These are phyloP conservation scores for Eudyptes chrysolophus DNA, from an alignment of 2,113 vertebrate species.

Conservation along the genomic window DNA sequence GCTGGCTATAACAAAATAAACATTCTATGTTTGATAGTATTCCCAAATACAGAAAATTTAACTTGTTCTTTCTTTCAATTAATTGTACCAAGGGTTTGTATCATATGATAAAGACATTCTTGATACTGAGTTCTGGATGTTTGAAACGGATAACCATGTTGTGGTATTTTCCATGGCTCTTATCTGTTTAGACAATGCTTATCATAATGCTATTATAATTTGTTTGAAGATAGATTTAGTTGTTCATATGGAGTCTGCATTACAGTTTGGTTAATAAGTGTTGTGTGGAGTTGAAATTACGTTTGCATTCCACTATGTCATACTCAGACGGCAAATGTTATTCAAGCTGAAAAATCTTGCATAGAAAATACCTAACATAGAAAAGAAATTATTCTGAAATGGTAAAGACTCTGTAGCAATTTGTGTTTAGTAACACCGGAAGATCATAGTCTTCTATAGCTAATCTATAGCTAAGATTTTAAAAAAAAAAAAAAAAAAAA, in stretches of 20 bases:
- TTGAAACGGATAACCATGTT: background rate
- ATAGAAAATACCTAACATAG: background rate
- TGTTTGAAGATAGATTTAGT: conserved; percentile 5
- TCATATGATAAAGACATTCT: background rate
- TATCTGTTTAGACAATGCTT: conserved; percentile 21
- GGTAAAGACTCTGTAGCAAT: background rate
- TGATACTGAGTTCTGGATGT: background rate
- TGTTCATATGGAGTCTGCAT: background rate
- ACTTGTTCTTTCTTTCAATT: background rate
- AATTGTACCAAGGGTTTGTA: background rate
- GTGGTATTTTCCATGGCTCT: background rate
- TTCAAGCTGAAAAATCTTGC: background rate
- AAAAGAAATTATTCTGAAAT: background rate
- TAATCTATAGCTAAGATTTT: background rate
- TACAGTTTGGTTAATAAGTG: background rate
- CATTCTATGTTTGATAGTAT: background rate
- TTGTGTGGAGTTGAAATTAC: background rate
- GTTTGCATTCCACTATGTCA: background rate
- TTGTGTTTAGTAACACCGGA: background rate
- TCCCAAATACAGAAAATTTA: background rate
- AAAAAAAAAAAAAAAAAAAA: background rate
- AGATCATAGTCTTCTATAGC: background rate
- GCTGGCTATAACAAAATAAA: background rate
- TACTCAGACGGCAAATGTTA: background rate
- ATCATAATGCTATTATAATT: background rate